A percentile compares a stretch with the other conserved stretches of the same genome.
Evolutionary conservation across 2,888 invertebrate genomes (phyloP).

Genomic region (Macropis europaea): DNA sequence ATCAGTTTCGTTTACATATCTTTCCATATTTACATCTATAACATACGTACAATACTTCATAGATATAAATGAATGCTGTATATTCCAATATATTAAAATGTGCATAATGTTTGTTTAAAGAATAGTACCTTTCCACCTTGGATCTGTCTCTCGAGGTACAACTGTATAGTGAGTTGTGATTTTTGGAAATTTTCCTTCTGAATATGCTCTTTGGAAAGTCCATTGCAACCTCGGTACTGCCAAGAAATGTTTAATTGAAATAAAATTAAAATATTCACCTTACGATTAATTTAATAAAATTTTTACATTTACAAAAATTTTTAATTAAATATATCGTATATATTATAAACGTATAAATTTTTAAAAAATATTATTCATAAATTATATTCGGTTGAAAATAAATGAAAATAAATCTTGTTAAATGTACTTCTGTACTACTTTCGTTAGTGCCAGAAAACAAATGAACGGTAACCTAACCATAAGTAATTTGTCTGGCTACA

Average conservation of each 20-base stretch:
- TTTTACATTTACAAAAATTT: neutral
- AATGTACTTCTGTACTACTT: neutral
- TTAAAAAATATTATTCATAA: neutral
- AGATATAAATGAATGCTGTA: neutral
- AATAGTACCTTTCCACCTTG: constrained; percentile 94
- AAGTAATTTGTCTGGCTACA: neutral
- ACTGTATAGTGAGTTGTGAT: constrained; percentile 98
- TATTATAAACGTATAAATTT: neutral
- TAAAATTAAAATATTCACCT: neutral
- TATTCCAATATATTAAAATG: neutral
- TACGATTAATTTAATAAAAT: neutral
- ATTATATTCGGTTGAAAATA: neutral
- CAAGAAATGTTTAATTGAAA: constrained; percentile 29
- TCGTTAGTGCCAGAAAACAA: neutral
- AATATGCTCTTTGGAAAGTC: constrained; percentile 82
- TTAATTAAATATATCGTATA: neutral
- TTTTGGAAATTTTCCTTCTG: constrained; percentile 85
- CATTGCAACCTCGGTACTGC: constrained; percentile 55
- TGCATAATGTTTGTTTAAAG: neutral
- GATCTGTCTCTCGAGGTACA: constrained; percentile 93
- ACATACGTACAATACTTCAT: constrained; percentile 7
- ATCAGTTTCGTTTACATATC: constrained; percentile 95
- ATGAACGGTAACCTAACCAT: constrained; percentile 1
- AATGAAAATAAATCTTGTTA: too few species aligned
- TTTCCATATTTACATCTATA: constrained; percentile 93